These are phyloP conservation scores for Drosophila buzzatii DNA, from an alignment of 2,888 invertebrate species.

Conservation along the genomic window DNA sequence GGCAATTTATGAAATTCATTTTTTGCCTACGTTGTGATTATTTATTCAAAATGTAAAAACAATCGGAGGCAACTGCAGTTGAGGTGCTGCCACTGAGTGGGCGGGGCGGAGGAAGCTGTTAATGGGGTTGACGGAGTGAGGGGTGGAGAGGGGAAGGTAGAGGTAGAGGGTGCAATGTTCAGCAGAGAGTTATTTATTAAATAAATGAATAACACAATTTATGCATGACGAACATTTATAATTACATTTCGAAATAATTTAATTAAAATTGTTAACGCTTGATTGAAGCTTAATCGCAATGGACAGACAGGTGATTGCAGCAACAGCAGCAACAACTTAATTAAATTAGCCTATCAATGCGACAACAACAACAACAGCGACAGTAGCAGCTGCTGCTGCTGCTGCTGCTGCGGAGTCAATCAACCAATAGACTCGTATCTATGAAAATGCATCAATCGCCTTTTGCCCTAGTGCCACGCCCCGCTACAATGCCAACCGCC, in stretches of 20 bases:
- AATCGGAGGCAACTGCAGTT: conserved; percentile 33
- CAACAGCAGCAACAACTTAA: conserved; percentile 59
- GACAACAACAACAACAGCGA: neutral
- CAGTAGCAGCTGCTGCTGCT: neutral
- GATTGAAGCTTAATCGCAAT: conserved; percentile 80
- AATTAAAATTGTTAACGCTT: conserved; percentile 82
- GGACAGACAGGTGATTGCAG: conserved; percentile 47
- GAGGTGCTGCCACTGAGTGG: neutral
- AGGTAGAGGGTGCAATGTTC: neutral
- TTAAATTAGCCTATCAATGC: conserved; percentile 68
- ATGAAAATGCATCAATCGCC: conserved; percentile 51
- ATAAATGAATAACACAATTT: conserved; percentile 78
- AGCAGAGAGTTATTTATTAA: conserved; percentile 43
- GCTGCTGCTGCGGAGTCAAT: conserved; percentile 16
- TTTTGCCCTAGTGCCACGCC: neutral
- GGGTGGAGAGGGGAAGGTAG: neutral
- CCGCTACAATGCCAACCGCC: neutral
- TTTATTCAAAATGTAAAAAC: conserved; percentile 71
- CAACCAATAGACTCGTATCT: conserved; percentile 65
- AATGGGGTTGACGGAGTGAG: neutral
- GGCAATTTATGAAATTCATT: conserved; percentile 73
- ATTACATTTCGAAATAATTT: conserved; percentile 82
- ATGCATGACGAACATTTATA: conserved; percentile 79
- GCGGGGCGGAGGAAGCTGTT: neutral
- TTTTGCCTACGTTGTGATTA: conserved; percentile 79